These are phyloP conservation scores for Lateolabrax maculatus DNA, from an alignment of 2,797 vertebrate species.

Conservation along the genomic window DNA sequence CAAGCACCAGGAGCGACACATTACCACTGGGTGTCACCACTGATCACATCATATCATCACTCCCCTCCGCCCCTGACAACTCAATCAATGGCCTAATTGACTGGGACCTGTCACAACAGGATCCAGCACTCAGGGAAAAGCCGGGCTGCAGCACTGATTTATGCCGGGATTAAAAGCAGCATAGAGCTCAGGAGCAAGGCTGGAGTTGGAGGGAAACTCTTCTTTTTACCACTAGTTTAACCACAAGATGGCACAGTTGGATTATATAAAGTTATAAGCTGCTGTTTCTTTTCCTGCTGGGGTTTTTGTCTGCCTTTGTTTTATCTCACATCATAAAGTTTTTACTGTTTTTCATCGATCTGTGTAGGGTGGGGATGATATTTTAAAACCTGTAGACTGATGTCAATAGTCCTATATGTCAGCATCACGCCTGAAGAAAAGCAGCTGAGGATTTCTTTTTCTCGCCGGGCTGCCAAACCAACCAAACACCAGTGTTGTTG, in stretches of 20 bases:
- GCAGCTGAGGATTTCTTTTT: too few species aligned
- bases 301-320: conserved; percentile 34
- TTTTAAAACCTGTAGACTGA: conserved; percentile 1
- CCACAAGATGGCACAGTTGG: conserved; percentile 84
- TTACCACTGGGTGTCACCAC: conserved; percentile 77
- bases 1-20: conserved; percentile 66
- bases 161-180: conserved; percentile 25
- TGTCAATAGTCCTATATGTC: too few species aligned
- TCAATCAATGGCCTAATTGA: conserved; percentile 72
- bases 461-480: background rate
- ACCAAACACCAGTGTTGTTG: background rate
- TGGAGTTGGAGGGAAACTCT: background rate
- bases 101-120: conserved; percentile 56
- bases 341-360: conserved; percentile 3
- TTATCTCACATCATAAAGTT: conserved; percentile 25
- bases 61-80: conserved; percentile 53
- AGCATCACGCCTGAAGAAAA: too few species aligned
- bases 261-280: conserved; percentile 36
- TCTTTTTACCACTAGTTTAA: background rate
- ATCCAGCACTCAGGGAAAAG: conserved; percentile 26
- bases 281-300: background rate
- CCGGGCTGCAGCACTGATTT: conserved; percentile 29
- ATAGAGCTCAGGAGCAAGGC: background rate
- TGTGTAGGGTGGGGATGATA: background rate
- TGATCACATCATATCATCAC: conserved; percentile 72